phyloP scores from a whole-genome alignment of 2,113 vertebrate species.

The Bubo blakistoni region DNA sequence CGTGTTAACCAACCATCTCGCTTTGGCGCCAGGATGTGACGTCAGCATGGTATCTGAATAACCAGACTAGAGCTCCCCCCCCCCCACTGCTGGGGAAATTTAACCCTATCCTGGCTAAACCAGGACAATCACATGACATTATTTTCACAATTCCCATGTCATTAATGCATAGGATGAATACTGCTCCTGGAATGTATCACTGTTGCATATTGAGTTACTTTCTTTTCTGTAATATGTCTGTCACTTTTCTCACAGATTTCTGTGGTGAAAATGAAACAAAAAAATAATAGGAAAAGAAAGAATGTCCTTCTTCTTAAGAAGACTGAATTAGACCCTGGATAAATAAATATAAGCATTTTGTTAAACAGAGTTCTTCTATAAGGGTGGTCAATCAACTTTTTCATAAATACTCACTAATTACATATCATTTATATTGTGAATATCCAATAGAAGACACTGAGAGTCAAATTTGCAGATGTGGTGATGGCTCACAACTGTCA shows the following conservation, averaged over 20 bases:
- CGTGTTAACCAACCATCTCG: no score
- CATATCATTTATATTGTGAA: neutral
- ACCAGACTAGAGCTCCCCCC: no score
- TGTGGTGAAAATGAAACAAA: neutral
- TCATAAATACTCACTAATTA: neutral
- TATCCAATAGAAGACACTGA: neutral
- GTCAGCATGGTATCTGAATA: no score
- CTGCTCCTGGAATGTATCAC: neutral
- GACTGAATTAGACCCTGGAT: neutral
- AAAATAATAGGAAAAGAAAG: neutral
- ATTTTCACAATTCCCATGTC: neutral
- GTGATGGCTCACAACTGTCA: neutral
- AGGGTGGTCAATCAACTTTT: neutral
- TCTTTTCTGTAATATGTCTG: neutral
- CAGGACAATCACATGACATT: neutral
- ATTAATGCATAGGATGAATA: neutral
- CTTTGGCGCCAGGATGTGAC: no score
- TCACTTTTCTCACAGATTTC: neutral
- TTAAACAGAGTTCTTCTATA: neutral
- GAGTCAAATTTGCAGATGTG: neutral
- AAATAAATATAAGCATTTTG: neutral
- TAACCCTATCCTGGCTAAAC: no score
- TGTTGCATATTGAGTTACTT: neutral
- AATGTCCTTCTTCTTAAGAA: neutral
- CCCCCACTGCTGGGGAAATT: no score